These are phyloP conservation scores for Philhelius pedissequus DNA, from an alignment of 2,888 invertebrate genomes.

Conservation along the genomic window DNA sequence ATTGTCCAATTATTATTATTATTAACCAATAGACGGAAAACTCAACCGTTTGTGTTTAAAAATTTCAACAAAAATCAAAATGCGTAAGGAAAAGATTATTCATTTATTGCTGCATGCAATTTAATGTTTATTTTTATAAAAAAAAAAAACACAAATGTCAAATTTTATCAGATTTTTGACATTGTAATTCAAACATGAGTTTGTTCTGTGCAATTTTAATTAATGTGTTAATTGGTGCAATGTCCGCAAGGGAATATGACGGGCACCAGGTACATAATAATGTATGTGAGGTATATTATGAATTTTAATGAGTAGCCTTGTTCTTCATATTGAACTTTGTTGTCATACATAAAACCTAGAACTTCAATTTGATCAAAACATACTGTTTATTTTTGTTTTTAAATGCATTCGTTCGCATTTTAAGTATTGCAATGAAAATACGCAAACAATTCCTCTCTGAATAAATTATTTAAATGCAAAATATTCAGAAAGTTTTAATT, in stretches of 20 bases:
- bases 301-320: neutral
- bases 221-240: neutral
- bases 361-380: neutral
- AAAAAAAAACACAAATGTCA: neutral
- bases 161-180: neutral
- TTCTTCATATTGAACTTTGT: neutral
- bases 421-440: neutral
- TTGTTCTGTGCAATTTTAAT: neutral
- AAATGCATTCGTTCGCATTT: neutral
- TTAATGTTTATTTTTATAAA: neutral
- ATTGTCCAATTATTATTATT: constrained; percentile 13
- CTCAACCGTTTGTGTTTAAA: neutral
- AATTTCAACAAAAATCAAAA: neutral
- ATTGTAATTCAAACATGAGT: neutral
- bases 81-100: neutral
- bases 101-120: neutral
- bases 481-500: no score
- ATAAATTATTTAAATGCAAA: no score
- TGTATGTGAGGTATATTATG: neutral
- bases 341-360: neutral
- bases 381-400: neutral
- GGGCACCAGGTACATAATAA: no score
- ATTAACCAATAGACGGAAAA: neutral
- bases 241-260: neutral
- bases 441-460: no score